phyloP scores from a whole-genome alignment of 2,888 invertebrate species.

The Diploptera punctata region DNA sequence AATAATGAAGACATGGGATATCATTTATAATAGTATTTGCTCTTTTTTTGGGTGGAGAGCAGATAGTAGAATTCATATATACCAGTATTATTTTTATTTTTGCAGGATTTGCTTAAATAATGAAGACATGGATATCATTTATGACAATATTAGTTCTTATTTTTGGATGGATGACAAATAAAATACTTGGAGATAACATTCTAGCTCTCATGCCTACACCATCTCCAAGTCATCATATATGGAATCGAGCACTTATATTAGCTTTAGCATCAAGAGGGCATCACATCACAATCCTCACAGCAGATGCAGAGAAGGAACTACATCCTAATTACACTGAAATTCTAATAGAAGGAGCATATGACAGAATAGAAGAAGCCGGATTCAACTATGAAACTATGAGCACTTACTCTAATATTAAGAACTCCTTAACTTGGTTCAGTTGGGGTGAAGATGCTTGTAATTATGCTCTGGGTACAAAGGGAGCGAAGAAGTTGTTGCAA shows the following conservation, averaged over 20 bases:
- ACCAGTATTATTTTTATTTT: too few relatives aligned
- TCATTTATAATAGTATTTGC: too few relatives aligned
- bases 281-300: conserved; percentile 40
- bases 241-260: conserved; percentile 34
- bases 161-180: too few relatives aligned
- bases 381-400: background rate
- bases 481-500: conserved; percentile 12
- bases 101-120: too few relatives aligned
- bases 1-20: too few relatives aligned
- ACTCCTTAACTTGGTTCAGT: background rate
- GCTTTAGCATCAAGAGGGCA: conserved; percentile 38
- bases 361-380: background rate
- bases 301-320: conserved; percentile 35
- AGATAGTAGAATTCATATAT: too few relatives aligned
- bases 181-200: too few relatives aligned
- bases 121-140: too few relatives aligned
- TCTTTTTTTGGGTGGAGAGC: too few relatives aligned
- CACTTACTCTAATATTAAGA: background rate
- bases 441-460: conserved; percentile 28
- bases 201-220: conserved; percentile 35
- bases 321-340: conserved; percentile 34
- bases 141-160: too few relatives aligned
- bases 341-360: conserved; percentile 36
- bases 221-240: conserved; percentile 41
- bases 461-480: conserved; percentile 20